A percentile compares a stretch with the other conserved stretches of the same genome.
phyloP scores from a whole-genome alignment of 2,797 vertebrate species.

The Calcarius lapponicus region DNA sequence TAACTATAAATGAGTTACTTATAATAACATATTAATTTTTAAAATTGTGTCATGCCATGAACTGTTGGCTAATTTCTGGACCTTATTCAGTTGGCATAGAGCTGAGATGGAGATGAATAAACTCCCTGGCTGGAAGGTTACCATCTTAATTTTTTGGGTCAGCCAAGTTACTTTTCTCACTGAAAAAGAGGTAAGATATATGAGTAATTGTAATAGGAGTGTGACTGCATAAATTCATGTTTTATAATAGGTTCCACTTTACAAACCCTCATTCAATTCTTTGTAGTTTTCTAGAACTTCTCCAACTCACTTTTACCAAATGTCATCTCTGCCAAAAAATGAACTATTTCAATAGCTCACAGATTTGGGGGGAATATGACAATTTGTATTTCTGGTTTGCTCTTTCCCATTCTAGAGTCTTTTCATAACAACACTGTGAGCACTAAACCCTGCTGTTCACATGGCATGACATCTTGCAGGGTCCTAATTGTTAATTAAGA shows the following conservation, averaged over 20 bases:
- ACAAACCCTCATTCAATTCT: background rate
- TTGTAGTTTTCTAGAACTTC: conserved; percentile 2
- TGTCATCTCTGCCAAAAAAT: background rate
- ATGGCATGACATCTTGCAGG: background rate
- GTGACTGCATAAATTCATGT: background rate
- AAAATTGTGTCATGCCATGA: background rate
- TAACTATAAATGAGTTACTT: conserved; percentile 18
- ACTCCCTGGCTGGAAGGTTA: background rate
- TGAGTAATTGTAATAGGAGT: background rate
- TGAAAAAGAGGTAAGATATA: background rate
- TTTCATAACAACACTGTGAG: background rate
- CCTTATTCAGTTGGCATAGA: background rate
- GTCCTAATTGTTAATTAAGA: background rate
- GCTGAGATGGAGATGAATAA: background rate
- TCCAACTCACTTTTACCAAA: background rate
- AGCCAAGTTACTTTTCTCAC: background rate
- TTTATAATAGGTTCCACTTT: background rate
- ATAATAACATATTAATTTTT: background rate
- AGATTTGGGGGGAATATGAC: background rate
- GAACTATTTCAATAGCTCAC: background rate
- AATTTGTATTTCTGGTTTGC: background rate
- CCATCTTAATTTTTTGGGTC: conserved; percentile 6
- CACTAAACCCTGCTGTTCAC: background rate
- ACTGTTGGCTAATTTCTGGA: background rate
- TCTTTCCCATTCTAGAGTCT: background rate